phyloP scores from a whole-genome alignment of 2,888 invertebrate species.

The Coenonympha arcania region DNA sequence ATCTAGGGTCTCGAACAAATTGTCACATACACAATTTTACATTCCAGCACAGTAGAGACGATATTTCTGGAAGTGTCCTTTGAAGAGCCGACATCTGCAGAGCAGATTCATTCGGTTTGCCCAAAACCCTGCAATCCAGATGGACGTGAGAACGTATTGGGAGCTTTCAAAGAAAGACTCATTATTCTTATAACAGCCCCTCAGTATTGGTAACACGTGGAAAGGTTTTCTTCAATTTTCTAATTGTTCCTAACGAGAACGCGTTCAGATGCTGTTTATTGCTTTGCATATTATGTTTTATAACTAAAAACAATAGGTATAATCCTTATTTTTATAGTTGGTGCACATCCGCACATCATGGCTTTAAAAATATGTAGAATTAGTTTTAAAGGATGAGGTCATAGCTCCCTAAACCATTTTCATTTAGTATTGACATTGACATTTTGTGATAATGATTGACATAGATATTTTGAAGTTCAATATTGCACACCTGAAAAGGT shows the following conservation, averaged over 20 bases:
- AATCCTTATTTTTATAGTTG: not conserved
- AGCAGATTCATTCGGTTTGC: slow-evolving; percentile 58
- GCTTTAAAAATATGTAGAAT: no score
- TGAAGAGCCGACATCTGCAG: slow-evolving; percentile 62
- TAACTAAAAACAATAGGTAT: not conserved
- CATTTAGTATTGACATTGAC: no score
- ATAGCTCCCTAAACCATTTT: no score
- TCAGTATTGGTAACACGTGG: slow-evolving; percentile 23
- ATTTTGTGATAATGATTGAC: no score
- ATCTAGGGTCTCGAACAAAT: not conserved
- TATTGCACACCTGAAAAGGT: no score
- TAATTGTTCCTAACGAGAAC: not conserved
- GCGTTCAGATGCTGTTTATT: slow-evolving; percentile 1
- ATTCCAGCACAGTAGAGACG: slow-evolving; percentile 26
- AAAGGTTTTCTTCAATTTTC: slow-evolving; percentile 14
- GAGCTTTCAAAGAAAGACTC: slow-evolving; percentile 53
- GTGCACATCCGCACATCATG: no score
- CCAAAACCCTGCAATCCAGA: slow-evolving; percentile 65
- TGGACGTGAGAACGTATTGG: slow-evolving; percentile 61
- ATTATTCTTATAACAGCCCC: slow-evolving; percentile 26
- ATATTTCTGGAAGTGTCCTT: slow-evolving; percentile 59
- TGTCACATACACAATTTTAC: slow-evolving; percentile 11
- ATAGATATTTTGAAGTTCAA: no score
- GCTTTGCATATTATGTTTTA: slow-evolving; percentile 4
- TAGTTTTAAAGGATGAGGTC: no score